These are phyloP conservation scores for Pammene aurita DNA, from an alignment of 2,888 invertebrate species.

Conservation along the genomic window DNA sequence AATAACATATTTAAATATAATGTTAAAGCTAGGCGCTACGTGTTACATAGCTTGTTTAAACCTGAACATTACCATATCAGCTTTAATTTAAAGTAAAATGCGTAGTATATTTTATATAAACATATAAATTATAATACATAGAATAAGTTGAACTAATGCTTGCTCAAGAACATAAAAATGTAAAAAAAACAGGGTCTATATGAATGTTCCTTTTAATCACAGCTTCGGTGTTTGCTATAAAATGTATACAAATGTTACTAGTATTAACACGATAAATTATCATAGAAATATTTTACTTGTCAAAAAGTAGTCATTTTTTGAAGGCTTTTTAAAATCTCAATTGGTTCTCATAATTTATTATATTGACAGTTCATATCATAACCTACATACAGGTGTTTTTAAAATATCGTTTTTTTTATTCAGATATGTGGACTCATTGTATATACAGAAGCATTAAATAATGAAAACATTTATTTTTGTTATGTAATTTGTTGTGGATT, in stretches of 20 bases:
- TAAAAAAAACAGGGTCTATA: constrained; percentile 42
- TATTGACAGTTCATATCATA: not conserved
- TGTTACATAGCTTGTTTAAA: constrained; percentile 24
- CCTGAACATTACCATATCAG: constrained; percentile 47
- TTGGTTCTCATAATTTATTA: not conserved
- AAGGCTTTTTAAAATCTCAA: not conserved
- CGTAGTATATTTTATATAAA: constrained; percentile 32
- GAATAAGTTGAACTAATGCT: constrained; percentile 45
- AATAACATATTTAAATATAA: constrained; percentile 37
- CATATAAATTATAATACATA: constrained; percentile 27
- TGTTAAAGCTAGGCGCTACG: constrained; percentile 27
- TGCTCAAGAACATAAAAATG: constrained; percentile 61
- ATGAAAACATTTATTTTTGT: constrained; percentile 1
- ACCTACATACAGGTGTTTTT: not conserved
- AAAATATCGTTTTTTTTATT: not conserved
- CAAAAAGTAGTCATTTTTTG: not conserved
- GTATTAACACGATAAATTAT: constrained; percentile 2
- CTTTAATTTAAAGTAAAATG: constrained; percentile 43
- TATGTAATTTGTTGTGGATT: constrained; percentile 22
- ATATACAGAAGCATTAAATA: not conserved
- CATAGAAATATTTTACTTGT: not conserved
- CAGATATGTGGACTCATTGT: constrained; percentile 6
- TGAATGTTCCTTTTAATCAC: constrained; percentile 29
- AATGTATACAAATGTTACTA: constrained; percentile 49
- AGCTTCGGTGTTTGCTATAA: constrained; percentile 39